Conservation (phyloP, 2,113 vertebrate genomes). For the Sylvietta virens region DNA sequence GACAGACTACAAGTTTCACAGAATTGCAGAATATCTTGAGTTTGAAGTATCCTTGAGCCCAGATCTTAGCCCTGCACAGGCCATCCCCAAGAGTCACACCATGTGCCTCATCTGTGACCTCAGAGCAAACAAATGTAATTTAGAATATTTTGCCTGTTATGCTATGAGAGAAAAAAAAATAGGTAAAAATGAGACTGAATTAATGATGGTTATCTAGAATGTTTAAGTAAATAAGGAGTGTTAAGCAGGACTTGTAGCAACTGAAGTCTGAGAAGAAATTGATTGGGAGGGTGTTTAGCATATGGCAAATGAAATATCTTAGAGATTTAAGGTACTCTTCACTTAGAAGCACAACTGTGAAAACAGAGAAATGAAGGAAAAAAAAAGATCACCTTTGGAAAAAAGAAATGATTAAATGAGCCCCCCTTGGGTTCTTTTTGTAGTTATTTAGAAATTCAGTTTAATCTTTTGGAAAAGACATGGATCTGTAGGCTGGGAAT, state of each 20-base stretch:
- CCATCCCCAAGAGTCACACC: neutral
- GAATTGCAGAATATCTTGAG: neutral
- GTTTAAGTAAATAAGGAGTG: neutral
- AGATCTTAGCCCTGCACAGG: neutral
- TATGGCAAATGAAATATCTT: neutral
- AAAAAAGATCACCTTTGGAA: neutral
- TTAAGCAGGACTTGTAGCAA: neutral
- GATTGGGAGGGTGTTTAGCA: neutral
- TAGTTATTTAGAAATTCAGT: neutral
- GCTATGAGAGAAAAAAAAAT: neutral
- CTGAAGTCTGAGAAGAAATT: neutral
- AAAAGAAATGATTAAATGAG: rapidly evolving
- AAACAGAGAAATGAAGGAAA: neutral
- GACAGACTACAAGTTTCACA: neutral
- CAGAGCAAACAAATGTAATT: neutral
- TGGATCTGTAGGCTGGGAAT: neutral
- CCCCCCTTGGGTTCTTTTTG: rapidly evolving
- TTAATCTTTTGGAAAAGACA: neutral
- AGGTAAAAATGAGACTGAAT: neutral
- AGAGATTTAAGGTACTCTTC: neutral
- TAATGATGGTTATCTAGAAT: neutral
- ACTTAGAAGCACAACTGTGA: neutral
- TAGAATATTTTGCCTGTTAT: neutral
- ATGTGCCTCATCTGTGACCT: neutral
- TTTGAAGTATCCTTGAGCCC: neutral